Percentiles rank a stretch among this genome's conserved stretches.
These are phyloP conservation scores for Sarcophilus harrisii DNA, from an alignment of 2,797 vertebrate genomes.

Conservation along the genomic window DNA sequence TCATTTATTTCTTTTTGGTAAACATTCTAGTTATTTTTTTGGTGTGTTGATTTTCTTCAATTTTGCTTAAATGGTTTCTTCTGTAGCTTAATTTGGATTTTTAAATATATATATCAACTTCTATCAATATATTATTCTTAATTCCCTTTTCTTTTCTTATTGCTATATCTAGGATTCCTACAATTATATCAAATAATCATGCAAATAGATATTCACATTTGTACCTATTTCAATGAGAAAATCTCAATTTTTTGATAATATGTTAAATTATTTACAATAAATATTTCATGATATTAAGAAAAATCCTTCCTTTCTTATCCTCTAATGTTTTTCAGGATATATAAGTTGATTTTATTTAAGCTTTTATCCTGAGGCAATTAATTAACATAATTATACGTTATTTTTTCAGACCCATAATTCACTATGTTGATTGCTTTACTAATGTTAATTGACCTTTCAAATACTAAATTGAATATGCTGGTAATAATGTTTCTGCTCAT, in stretches of 20 bases:
- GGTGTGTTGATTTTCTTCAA: background rate
- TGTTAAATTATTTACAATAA: background rate
- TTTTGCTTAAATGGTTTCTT: background rate
- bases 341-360: background rate
- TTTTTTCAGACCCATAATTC: no score
- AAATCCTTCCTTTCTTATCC: background rate
- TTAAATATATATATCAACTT: no score
- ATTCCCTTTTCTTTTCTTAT: background rate
- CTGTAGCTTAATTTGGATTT: no score
- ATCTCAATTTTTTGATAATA: rapidly evolving
- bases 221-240: background rate
- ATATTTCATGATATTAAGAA: background rate
- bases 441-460: no score
- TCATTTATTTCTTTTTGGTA: no score
- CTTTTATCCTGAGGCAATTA: background rate
- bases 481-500: no score
- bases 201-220: no score
- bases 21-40: no score
- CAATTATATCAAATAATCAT: background rate
- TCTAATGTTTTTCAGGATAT: background rate
- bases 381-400: no score
- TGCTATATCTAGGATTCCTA: background rate
- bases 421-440: no score
- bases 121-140: background rate
- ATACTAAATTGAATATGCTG: no score